Evolutionary conservation across 2,888 invertebrate genomes (phyloP), one percentile per base, ranked within the genome.

Genomic region (Pachymerium ferrugineum): DNA sequence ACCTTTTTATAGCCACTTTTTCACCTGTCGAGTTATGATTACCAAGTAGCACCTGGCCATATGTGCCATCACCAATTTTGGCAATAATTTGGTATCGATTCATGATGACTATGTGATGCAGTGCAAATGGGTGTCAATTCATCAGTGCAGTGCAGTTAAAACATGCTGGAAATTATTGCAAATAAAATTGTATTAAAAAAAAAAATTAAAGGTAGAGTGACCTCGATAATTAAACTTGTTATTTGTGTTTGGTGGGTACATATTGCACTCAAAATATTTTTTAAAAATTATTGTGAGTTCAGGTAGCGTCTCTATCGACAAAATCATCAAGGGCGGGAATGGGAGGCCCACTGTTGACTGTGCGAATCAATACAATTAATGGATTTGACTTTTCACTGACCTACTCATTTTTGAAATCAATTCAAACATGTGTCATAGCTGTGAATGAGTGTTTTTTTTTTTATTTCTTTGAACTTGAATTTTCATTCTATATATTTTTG

Each of bases 1-100:
- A 84, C 84, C 82, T 83, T 81, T 84, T 84, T 10, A 84, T 82
- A 70, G 84, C 84, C 14, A 84, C 83, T 76, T 83, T 83, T 78
- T 85, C 84, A 68, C 81, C 80, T 5, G 80, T 80, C 68, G 82
- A 81, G 31, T 80, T 78, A 35, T 80, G 79, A 16, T 79, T 81
- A 42, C 83, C 84, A 67, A 84, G 80, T 69, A 83, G 78, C 8
- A 85, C 85, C 78, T 82, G 81, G 30, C 85, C 84, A 76, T 84
- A 85, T 3, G 84, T 84, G 28, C 85, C 85, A 80, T 84, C 84
- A n/a, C 85, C 84, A 5, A 84, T 78, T 79, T 83, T 82, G 74
- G 82, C 82, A 3, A 78, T 35, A 33, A 78, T 75, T 22, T 76
- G 33, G 74, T 78, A 79, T 62, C 77, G 77, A 33, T 75, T 76